Evolutionary conservation across 1,140 invertebrate genomes (phyloP), one percentile per base, ranked within the genome.

Genomic region (Lanistes nyassanus): DNA sequence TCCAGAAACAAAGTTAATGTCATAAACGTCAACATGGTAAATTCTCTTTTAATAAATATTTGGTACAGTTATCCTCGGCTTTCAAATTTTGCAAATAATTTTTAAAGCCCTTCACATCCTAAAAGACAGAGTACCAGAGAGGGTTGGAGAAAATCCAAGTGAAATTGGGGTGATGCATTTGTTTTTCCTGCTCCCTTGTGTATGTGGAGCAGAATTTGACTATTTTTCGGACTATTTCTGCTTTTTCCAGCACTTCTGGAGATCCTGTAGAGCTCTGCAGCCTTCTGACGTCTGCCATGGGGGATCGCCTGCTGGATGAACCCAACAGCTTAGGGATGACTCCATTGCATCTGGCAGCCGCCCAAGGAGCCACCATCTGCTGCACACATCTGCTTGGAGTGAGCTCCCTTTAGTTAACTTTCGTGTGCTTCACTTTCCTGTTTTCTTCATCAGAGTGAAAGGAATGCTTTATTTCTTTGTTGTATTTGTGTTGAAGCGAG

Each of bases 191-290:
- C 21, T 9, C 7, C 9, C 37, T 9, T 65, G n/a, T 65, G 64
- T 65, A 23, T 31, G 9, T 9, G 23, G 51, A 53, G 13, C 13
- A 53, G 13, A 23, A 53, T 53, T 53, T 53, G 51, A 23, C 51
- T 53, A 53, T 53, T 53, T 55, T n/a, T 55, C 13, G n/a, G 53
- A 55, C n/a, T n/a, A n/a, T 55, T 55, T 55, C 51, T 9, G 60
- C 13, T 64, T 5, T 39, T 72, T 73, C 23, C 67, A 82, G 75
- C 9, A 76, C 78, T 39, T 79, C 78, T 36, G 80, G 85, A 26
- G 91, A 91, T 81, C 91, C 91, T 9, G 90, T 91, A 76, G 90
- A 91, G 78, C 70, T 91, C 37, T 84, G 88, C 47, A 84, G 82
- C 60, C 71, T 90, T 36, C 58, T 89, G 64, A 85, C 88, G 6